Conservation (phyloP, 2,888 invertebrate species). For the Dusona sp. region DNA sequence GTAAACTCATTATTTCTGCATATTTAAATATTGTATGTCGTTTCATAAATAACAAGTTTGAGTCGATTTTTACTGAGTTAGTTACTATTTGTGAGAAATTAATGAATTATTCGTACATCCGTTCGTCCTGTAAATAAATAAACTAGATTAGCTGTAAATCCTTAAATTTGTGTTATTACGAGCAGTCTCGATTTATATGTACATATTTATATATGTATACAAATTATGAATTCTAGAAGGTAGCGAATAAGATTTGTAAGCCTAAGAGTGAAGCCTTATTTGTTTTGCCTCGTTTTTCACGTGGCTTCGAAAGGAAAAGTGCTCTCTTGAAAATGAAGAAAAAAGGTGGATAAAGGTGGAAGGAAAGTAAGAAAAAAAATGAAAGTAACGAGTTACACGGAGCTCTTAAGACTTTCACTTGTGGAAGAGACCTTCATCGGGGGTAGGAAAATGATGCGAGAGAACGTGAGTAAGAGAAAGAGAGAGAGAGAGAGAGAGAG, state of each 20-base stretch:
- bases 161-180: not conserved
- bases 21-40: not conserved
- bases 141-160: not conserved
- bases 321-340: slow-evolving; percentile 65
- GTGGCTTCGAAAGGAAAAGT: slow-evolving; percentile 67
- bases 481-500: slow-evolving; percentile 31
- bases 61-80: not conserved
- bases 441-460: slow-evolving; percentile 68
- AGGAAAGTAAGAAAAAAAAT: slow-evolving; percentile 51
- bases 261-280: slow-evolving; percentile 19
- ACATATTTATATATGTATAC: not conserved
- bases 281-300: slow-evolving; percentile 55
- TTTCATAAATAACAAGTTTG: not conserved
- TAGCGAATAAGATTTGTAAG: slow-evolving; percentile 25
- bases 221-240: not conserved
- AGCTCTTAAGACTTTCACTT: slow-evolving; percentile 73
- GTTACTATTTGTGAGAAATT: too few species aligned
- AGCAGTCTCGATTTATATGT: not conserved
- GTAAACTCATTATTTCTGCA: not conserved
- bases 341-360: slow-evolving; percentile 26
- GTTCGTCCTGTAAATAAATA: not conserved
- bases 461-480: slow-evolving; percentile 30
- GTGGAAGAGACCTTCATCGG: slow-evolving; percentile 65
- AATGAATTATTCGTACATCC: not conserved
- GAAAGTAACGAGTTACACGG: slow-evolving; percentile 70